These are phyloP conservation scores for Pomacea canaliculata DNA, from an alignment of 2,888 invertebrate genomes.

Conservation along the genomic window DNA sequence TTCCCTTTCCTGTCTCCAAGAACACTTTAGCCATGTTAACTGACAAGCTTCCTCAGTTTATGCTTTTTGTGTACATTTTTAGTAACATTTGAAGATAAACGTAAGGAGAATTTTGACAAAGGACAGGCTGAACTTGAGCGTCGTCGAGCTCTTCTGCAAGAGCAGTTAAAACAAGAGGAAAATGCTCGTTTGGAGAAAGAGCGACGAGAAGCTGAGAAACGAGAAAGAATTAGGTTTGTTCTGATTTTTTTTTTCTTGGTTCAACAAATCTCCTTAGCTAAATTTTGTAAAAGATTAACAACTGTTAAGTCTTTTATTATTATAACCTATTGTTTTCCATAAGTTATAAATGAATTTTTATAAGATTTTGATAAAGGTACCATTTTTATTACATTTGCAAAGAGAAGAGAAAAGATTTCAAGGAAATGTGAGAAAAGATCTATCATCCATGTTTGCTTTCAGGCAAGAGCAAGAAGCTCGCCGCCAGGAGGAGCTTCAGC, in stretches of 20 bases:
- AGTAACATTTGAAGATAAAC: conserved; percentile 90
- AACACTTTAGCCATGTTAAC: no score
- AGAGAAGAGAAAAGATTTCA: no score
- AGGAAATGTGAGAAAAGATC: no score
- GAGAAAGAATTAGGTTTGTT: conserved; percentile 77
- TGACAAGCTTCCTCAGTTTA: no score
- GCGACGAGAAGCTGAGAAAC: conserved; percentile 86
- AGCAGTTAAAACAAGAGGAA: conserved; percentile 84
- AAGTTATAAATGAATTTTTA: no score
- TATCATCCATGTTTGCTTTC: background rate
- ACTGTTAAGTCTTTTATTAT: background rate
- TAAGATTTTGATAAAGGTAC: no score
- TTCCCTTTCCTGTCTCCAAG: no score
- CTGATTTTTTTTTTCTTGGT: background rate
- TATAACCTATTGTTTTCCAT: no score
- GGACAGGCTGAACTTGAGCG: conserved; percentile 97
- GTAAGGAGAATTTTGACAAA: conserved; percentile 96
- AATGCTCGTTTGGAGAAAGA: conserved; percentile 68
- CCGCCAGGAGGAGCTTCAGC: conserved; percentile 88
- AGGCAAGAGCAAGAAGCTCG: conserved; percentile 80
- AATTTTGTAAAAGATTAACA: background rate
- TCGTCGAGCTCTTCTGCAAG: conserved; percentile 87
- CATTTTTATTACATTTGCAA: no score
- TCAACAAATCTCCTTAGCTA: background rate
- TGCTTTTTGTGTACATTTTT: background rate